phyloP scores from a whole-genome alignment of 2,888 invertebrate genomes.

The Cancer borealis region DNA sequence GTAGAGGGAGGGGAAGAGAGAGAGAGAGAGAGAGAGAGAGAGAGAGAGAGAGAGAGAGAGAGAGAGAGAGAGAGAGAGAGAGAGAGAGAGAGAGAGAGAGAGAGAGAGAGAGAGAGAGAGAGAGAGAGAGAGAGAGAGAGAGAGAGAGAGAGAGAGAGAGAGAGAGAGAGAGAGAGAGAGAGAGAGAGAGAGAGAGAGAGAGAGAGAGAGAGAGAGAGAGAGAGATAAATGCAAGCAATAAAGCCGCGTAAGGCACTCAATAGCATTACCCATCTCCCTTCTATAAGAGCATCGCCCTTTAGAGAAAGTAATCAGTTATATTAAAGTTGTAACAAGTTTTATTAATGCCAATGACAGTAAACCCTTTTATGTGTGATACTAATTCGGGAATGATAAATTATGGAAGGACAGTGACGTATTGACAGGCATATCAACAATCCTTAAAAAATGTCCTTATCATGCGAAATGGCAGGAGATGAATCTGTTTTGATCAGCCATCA shows the following conservation, averaged over 20 bases:
- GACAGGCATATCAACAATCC: not conserved
- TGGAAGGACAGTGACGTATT: not conserved
- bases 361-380: not conserved
- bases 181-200: too few species aligned
- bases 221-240: not conserved
- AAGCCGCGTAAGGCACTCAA: not conserved
- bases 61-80: conserved; percentile 1
- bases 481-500: not conserved
- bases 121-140: too few species aligned
- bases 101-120: not conserved
- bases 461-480: not conserved
- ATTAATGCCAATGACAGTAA: not conserved
- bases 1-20: not conserved
- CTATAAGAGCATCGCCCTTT: not conserved
- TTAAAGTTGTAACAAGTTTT: not conserved
- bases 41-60: conserved; percentile 1
- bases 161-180: too few species aligned
- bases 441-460: not conserved
- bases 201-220: too few species aligned
- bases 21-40: conserved; percentile 1
- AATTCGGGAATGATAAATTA: not conserved
- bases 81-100: conserved; percentile 1
- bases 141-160: too few species aligned
- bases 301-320: not conserved
- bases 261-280: not conserved